phyloP scores from a whole-genome alignment of 2,888 invertebrate species.

The Melitaea athalia region DNA sequence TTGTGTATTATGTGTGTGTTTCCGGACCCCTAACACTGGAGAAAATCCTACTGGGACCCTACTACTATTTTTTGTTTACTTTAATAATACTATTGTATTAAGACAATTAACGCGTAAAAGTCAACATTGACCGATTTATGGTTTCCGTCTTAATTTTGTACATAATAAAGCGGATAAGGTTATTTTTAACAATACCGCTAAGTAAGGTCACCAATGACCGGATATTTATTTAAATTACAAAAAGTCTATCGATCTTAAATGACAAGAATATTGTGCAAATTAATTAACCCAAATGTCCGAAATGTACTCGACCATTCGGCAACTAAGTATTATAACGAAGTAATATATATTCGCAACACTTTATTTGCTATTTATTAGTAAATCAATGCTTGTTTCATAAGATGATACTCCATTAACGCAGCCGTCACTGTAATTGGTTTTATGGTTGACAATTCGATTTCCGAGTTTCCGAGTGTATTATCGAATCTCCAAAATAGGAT shows the following conservation, averaged over 20 bases:
- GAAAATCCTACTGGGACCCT: too few relatives aligned
- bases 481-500: background rate
- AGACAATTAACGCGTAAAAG: background rate
- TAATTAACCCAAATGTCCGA: slow-evolving; percentile 1
- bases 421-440: background rate
- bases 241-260: background rate
- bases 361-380: background rate
- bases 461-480: background rate
- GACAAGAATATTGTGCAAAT: slow-evolving; percentile 4
- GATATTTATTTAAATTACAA: slow-evolving; percentile 15
- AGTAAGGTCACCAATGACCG: slow-evolving; percentile 12
- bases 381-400: slow-evolving; percentile 2
- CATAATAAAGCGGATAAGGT: slow-evolving; percentile 24
- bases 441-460: slow-evolving; percentile 2
- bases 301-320: background rate
- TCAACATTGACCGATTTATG: slow-evolving; percentile 38
- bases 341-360: background rate
- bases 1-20: too few relatives aligned
- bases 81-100: too few relatives aligned
- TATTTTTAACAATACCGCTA: background rate
- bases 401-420: background rate
- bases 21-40: too few relatives aligned
- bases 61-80: too few relatives aligned
- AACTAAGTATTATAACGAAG: background rate
- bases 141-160: slow-evolving; percentile 32